These are phyloP conservation scores for Drosophila burlai DNA, from an alignment of 1,140 invertebrate genomes.

Conservation along the genomic window DNA sequence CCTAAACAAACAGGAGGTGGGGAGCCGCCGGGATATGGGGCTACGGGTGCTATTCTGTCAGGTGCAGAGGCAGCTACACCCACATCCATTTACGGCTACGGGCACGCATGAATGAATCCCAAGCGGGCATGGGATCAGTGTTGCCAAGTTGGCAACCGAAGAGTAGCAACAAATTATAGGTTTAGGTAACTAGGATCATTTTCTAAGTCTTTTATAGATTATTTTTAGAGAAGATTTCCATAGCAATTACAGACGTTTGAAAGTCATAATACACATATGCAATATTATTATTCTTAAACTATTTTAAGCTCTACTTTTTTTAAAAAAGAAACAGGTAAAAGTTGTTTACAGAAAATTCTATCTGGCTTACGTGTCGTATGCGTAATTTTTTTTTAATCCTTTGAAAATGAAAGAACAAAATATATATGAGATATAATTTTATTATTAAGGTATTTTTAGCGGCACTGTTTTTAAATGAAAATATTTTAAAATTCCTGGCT, in stretches of 20 bases:
- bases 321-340: too few relatives aligned
- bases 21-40: background rate
- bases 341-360: background rate
- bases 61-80: constrained; percentile 50
- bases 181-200: background rate
- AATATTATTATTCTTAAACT: too few relatives aligned
- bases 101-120: constrained; percentile 76
- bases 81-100: constrained; percentile 57
- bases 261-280: too few relatives aligned
- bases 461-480: too few relatives aligned
- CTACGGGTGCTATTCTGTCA: constrained; percentile 38
- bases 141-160: background rate
- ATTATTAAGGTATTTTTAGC: too few relatives aligned
- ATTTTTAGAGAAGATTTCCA: too few relatives aligned
- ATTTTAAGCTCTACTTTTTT: too few relatives aligned
- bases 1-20: constrained; percentile 71
- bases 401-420: too few relatives aligned
- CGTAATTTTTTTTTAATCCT: background rate
- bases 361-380: background rate
- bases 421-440: too few relatives aligned
- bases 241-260: too few relatives aligned
- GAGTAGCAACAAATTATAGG: background rate
- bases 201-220: too few relatives aligned
- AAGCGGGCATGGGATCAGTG: constrained; percentile 48
- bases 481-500: too few relatives aligned